These are phyloP conservation scores for Goniozus legneri DNA, from an alignment of 1,140 invertebrate species.

Conservation along the genomic window DNA sequence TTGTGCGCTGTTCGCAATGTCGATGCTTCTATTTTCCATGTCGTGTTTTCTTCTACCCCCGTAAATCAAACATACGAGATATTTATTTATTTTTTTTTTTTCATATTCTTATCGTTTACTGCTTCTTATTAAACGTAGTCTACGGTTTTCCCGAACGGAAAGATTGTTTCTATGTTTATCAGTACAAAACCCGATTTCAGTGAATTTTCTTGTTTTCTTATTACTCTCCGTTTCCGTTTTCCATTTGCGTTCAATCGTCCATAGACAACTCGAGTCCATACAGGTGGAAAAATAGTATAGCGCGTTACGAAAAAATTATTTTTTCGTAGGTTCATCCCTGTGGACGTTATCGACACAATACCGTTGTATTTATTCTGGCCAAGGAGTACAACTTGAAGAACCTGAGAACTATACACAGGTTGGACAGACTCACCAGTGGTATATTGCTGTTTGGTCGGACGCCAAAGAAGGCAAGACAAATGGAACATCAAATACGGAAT, in stretches of 20 bases:
- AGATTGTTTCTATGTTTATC: too few species aligned
- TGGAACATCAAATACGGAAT: slow-evolving; percentile 92
- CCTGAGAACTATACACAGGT: slow-evolving; percentile 84
- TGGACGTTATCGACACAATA: slow-evolving; percentile 94
- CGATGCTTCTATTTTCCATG: too few species aligned
- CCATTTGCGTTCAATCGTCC: not conserved
- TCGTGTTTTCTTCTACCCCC: too few species aligned
- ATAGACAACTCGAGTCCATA: not conserved
- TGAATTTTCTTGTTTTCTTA: not conserved
- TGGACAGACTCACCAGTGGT: slow-evolving; percentile 92
- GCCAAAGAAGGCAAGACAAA: slow-evolving; percentile 85
- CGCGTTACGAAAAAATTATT: too few species aligned
- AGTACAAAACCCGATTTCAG: too few species aligned
- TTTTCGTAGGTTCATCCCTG: slow-evolving; percentile 86
- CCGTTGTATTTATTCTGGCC: slow-evolving; percentile 92
- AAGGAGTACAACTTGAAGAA: slow-evolving; percentile 95
- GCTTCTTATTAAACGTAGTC: too few species aligned
- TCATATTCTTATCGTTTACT: too few species aligned
- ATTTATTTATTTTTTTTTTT: too few species aligned
- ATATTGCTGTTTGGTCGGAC: slow-evolving; percentile 90
- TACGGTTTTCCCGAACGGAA: too few species aligned
- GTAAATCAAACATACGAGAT: too few species aligned
- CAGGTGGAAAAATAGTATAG: too few species aligned
- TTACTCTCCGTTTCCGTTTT: not conserved
- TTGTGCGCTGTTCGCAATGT: too few species aligned